A percentile compares a stretch with the other conserved stretches of the same genome.
These are phyloP conservation scores for Stichodactyla mertensii DNA, from an alignment of 64 coral and sea anemone species.

Conservation along the genomic window DNA sequence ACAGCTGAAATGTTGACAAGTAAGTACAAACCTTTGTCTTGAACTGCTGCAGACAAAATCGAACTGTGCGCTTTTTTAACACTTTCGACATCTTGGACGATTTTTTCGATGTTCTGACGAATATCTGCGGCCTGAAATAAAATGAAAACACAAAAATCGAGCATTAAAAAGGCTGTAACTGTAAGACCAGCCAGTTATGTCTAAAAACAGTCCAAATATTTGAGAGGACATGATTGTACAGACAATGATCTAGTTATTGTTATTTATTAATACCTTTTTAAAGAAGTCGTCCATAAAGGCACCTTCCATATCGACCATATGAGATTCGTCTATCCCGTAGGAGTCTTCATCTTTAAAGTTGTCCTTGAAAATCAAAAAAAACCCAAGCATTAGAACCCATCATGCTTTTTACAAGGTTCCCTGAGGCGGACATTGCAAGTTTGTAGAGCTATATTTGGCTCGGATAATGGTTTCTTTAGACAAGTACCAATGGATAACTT, in stretches of 20 bases:
- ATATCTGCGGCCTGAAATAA: conserved; percentile 51
- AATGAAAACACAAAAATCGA: not conserved
- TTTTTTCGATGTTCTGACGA: conserved; percentile 53
- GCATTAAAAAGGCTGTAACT: not conserved
- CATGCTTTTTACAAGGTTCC: not conserved
- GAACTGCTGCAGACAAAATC: conserved; percentile 60
- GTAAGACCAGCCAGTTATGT: not conserved
- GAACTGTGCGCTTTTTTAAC: conserved; percentile 67
- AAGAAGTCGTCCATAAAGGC: conserved; percentile 68
- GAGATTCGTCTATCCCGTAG: conserved; percentile 38
- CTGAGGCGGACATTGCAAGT: conserved; percentile 5
- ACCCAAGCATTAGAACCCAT: not conserved
- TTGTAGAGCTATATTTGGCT: not conserved
- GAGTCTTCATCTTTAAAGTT: conserved; percentile 45
- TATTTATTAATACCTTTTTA: conserved; percentile 18
- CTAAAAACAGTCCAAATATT: not conserved
- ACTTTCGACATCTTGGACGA: conserved; percentile 60
- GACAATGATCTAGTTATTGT: not conserved
- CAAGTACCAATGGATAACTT: not conserved
- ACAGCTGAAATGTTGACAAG: not conserved
- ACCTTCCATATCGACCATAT: conserved; percentile 41
- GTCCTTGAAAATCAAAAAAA: conserved; percentile 31
- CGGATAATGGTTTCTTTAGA: not conserved
- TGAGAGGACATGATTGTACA: not conserved
- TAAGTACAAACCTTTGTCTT: conserved; percentile 47